These are phyloP conservation scores for Carcinoscorpius rotundicauda DNA, from an alignment of 1,140 invertebrate species.

Conservation along the genomic window DNA sequence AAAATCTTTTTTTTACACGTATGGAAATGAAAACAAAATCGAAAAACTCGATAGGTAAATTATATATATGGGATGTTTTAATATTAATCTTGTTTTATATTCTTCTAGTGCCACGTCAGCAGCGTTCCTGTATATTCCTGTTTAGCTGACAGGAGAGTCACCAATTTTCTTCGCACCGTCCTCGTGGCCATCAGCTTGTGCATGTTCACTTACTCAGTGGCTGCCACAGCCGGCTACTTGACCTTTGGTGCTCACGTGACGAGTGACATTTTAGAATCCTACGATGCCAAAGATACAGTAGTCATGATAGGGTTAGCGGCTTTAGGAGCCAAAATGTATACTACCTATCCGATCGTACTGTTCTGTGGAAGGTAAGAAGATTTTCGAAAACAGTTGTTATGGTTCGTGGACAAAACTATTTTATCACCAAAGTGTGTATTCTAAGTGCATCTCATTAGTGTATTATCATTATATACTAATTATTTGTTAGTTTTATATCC, in stretches of 20 bases:
- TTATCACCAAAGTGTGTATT: too few species aligned
- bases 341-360: conserved; percentile 52
- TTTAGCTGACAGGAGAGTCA: conserved; percentile 27
- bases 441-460: too few species aligned
- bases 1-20: too few species aligned
- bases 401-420: too few species aligned
- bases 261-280: conserved; percentile 49
- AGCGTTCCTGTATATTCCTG: conserved; percentile 56
- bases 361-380: conserved; percentile 45
- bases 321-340: conserved; percentile 50
- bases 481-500: too few species aligned
- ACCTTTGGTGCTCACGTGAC: conserved; percentile 49
- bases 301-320: conserved; percentile 46
- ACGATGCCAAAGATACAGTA: conserved; percentile 33
- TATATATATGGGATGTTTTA: neutral
- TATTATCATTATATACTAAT: too few species aligned
- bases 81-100: neutral
- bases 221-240: conserved; percentile 49
- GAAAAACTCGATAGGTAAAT: too few species aligned
- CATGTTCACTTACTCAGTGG: conserved; percentile 44
- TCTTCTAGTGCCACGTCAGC: conserved; percentile 51
- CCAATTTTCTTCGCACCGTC: conserved; percentile 42
- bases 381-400: too few species aligned
- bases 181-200: conserved; percentile 45
- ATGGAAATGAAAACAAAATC: too few species aligned